Conservation (phyloP, 64 coral and sea anemone species). For the Cladopsammia gracilis region DNA sequence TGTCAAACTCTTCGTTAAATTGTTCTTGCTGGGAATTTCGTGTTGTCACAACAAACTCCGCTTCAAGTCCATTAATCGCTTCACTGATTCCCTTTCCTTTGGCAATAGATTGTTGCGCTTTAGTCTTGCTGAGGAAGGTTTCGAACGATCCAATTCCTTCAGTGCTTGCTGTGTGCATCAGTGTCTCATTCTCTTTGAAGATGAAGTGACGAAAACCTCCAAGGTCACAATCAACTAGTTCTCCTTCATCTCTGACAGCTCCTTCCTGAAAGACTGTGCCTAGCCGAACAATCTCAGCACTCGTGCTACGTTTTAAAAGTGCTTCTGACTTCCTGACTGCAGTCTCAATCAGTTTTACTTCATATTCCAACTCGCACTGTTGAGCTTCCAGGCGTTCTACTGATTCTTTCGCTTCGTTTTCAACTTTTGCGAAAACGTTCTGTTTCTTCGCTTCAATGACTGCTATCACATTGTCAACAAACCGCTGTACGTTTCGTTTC, state of each 20-base stretch:
- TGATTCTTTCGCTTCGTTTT: background rate
- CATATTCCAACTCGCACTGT: background rate
- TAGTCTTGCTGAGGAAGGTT: background rate
- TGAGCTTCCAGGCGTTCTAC: background rate
- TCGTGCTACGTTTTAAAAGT: background rate
- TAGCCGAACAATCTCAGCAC: background rate
- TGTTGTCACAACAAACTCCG: slow-evolving; percentile 25
- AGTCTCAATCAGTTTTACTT: background rate
- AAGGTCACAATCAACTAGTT: background rate
- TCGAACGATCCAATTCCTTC: background rate
- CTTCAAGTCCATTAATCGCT: slow-evolving; percentile 63
- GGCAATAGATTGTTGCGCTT: slow-evolving; percentile 23
- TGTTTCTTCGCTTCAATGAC: slow-evolving; percentile 11
- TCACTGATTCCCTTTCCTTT: slow-evolving; percentile 32
- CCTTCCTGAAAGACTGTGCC: background rate
- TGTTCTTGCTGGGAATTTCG: slow-evolving; percentile 16
- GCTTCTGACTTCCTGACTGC: background rate
- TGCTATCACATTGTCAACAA: background rate
- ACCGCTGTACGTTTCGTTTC: background rate
- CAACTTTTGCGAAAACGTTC: background rate
- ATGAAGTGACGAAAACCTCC: background rate
- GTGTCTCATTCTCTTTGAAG: background rate
- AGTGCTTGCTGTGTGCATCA: background rate
- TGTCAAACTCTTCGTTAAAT: slow-evolving; percentile 11
- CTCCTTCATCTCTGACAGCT: background rate